Base-by-base conservation (phyloP, 2,797 vertebrate genomes). In the Rhinogobio ventralis region DNA sequence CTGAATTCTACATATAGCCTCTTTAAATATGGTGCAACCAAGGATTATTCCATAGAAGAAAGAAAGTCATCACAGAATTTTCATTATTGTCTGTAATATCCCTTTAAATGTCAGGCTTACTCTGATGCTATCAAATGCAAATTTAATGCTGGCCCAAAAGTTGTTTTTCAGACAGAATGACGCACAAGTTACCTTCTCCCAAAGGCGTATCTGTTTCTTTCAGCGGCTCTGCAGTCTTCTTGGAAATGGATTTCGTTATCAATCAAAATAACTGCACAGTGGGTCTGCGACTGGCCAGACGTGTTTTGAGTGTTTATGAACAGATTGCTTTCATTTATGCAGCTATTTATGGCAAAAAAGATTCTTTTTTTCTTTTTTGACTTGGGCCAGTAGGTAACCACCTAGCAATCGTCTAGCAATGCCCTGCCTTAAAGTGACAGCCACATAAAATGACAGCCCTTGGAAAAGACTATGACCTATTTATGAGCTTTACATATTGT, bases 221-320 rank as follows among this genome's bases (percentile, higher is more conserved):
- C 42, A 30, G 42, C 13, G 17, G 23, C 39, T 67, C 45, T 80
- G 64, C 33, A 68, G 30, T n/a, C 46, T 20, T 46, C n/a, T 68
- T 80, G 46, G 46, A 80, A 68, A 80, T 68, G 30, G 78, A 17
- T 80, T 68, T 80, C 30, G 5, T 17, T 53, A 55, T 68, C 42
- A 68, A 68, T 80, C 78, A 53, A 25, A 80, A 68, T 80, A 68
- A 68, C 62, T 68, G 78, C 62, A 67, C 62, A 51, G 33, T 42
- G 30, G 23, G 74, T 76, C 51, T 76, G 74, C 74, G 10, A 60
- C 73, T 36, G 73, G 73, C 30, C 73, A 75, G 73, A 75, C 53
- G 36, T 25, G 53, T 77, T 39, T 60, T 77, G 53, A 60, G 74
- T 77, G 53, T 77, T 60, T 60, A 60, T 60, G 36, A 77, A 19